These are phyloP conservation scores for Therioaphis trifolii DNA, from an alignment of 2,888 invertebrate species.

Conservation along the genomic window DNA sequence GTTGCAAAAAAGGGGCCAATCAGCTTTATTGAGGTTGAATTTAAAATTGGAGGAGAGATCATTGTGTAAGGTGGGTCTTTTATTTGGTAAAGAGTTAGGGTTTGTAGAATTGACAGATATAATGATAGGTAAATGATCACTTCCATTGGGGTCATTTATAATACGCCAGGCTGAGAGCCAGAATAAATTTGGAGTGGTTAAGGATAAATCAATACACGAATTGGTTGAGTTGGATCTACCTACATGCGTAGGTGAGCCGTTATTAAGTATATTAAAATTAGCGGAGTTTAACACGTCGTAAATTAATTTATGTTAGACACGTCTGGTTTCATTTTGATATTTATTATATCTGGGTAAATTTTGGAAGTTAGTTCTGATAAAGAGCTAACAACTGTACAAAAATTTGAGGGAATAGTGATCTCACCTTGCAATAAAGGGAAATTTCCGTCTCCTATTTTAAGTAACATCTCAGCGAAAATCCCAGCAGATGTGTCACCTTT, in stretches of 20 bases:
- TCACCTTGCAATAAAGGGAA: constrained; percentile 39
- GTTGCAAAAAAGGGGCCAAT: background rate
- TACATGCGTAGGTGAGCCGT: no score
- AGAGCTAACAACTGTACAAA: constrained; percentile 53
- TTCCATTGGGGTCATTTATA: no score
- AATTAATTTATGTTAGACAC: no score
- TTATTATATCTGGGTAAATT: constrained; percentile 49
- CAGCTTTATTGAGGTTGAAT: background rate
- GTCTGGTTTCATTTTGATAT: constrained; percentile 34
- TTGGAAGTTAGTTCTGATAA: constrained; percentile 35
- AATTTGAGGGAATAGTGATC: constrained; percentile 63
- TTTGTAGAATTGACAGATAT: no score
- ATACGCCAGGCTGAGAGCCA: no score
- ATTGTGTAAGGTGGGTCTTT: background rate
- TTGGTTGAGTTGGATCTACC: no score
- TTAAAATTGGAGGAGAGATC: background rate
- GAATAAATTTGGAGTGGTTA: no score
- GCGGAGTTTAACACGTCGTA: background rate
- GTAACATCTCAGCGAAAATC: constrained; percentile 3
- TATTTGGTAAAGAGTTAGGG: no score
- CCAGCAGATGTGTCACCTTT: constrained; percentile 6
- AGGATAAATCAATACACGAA: background rate
- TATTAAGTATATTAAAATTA: no score
- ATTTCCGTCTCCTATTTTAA: constrained; percentile 10
- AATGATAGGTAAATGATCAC: no score